Evolutionary conservation across 2,113 vertebrate species (phyloP).

Genomic region (Recurvirostra avosetta): DNA sequence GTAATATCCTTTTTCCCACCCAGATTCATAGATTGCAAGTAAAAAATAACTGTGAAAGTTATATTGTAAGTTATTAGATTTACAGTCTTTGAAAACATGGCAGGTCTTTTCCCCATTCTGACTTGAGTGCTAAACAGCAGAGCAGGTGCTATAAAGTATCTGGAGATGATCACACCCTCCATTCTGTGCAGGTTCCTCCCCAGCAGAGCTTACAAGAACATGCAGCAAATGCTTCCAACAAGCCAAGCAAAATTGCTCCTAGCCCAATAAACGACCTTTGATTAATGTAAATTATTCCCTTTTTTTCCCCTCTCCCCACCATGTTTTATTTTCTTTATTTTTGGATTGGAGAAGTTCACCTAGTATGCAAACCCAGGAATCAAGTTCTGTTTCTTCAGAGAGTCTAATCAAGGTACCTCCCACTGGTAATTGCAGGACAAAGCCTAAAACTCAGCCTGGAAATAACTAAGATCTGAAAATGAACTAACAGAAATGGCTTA

Average conservation of each 20-base stretch:
- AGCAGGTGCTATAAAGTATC: constrained; percentile 1
- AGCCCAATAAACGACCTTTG: neutral
- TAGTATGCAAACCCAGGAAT: neutral
- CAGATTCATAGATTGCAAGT: neutral
- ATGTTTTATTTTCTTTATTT: neutral
- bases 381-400: neutral
- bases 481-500: neutral
- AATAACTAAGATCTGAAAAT: neutral
- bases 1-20: neutral
- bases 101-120: neutral
- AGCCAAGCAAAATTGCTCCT: neutral
- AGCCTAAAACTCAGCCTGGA: neutral
- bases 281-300: neutral
- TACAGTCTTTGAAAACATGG: neutral
- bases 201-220: neutral
- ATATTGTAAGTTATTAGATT: neutral
- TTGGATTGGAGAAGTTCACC: neutral
- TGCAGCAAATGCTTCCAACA: neutral
- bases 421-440: neutral
- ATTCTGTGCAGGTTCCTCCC: neutral
- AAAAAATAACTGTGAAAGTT: constrained; percentile 3
- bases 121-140: neutral
- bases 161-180: neutral
- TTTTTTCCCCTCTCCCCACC: neutral
- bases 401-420: neutral